These are phyloP conservation scores for Drosophila nigritarsus DNA, from an alignment of 2,888 invertebrate species.

Conservation along the genomic window DNA sequence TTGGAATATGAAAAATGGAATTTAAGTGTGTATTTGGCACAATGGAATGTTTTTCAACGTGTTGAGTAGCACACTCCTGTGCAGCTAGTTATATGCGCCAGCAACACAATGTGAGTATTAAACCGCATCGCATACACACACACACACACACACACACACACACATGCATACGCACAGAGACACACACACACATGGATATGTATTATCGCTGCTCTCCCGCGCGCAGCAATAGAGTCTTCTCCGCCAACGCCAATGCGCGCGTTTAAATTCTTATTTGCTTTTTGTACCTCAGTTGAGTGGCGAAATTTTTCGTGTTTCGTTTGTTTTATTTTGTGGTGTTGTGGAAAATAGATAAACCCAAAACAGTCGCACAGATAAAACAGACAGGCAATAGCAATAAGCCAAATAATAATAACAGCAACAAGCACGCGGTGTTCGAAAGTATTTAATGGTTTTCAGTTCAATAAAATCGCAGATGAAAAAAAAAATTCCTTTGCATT, in stretches of 20 bases:
- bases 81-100: constrained; percentile 49
- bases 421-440: constrained; percentile 19
- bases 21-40: constrained; percentile 82
- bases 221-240: constrained; percentile 61
- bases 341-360: constrained; percentile 43
- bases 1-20: constrained; percentile 82
- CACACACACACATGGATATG: constrained; percentile 27
- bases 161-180: constrained; percentile 1
- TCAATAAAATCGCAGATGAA: background rate
- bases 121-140: constrained; percentile 41
- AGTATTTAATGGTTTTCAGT: constrained; percentile 12
- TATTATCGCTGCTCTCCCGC: constrained; percentile 54
- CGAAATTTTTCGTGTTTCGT: constrained; percentile 79
- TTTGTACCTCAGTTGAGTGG: constrained; percentile 78
- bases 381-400: constrained; percentile 19
- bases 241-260: constrained; percentile 67
- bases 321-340: constrained; percentile 69
- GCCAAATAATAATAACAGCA: constrained; percentile 15
- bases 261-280: constrained; percentile 79
- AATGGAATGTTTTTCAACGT: constrained; percentile 78
- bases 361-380: constrained; percentile 27
- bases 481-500: constrained; percentile 4
- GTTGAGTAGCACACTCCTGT: constrained; percentile 66
- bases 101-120: constrained; percentile 46
- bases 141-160: constrained; percentile 4